phyloP scores from a whole-genome alignment of 2,888 invertebrate species.

The Rhyacophila evoluta region DNA sequence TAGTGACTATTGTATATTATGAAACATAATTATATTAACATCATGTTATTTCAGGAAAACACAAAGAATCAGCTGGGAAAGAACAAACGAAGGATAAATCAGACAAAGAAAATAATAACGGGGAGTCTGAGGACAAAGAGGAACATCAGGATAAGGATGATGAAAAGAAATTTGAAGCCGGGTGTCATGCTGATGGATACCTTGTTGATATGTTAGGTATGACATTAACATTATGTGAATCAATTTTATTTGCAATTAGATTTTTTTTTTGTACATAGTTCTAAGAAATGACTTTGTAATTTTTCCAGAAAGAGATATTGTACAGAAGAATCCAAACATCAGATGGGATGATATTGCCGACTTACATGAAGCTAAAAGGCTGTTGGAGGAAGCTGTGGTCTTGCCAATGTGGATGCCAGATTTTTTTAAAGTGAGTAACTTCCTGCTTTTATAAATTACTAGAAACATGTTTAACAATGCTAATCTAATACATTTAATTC shows the following conservation, averaged over 20 bases:
- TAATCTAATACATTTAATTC: no score
- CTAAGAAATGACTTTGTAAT: neutral
- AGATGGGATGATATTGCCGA: conserved; percentile 96
- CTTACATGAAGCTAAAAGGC: conserved; percentile 86
- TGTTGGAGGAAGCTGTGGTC: conserved; percentile 97
- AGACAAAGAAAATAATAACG: conserved; percentile 72
- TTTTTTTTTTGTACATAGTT: neutral
- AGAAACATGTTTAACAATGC: no score
- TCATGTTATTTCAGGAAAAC: conserved; percentile 41
- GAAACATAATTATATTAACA: no score
- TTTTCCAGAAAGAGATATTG: conserved; percentile 88
- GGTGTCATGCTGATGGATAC: conserved; percentile 85
- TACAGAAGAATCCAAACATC: conserved; percentile 96
- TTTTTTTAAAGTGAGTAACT: conserved; percentile 88
- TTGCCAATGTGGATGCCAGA: conserved; percentile 98
- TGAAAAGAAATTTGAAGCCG: conserved; percentile 88
- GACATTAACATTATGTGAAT: conserved; percentile 44
- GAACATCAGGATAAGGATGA: conserved; percentile 70
- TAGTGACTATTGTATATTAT: no score
- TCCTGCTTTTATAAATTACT: no score
- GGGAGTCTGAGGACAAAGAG: conserved; percentile 76
- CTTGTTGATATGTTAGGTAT: conserved; percentile 90
- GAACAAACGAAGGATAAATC: conserved; percentile 61
- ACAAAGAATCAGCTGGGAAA: conserved; percentile 59
- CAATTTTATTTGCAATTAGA: neutral